These are phyloP conservation scores for Catonia carolina DNA, from an alignment of 2,888 invertebrate genomes.

Conservation along the genomic window DNA sequence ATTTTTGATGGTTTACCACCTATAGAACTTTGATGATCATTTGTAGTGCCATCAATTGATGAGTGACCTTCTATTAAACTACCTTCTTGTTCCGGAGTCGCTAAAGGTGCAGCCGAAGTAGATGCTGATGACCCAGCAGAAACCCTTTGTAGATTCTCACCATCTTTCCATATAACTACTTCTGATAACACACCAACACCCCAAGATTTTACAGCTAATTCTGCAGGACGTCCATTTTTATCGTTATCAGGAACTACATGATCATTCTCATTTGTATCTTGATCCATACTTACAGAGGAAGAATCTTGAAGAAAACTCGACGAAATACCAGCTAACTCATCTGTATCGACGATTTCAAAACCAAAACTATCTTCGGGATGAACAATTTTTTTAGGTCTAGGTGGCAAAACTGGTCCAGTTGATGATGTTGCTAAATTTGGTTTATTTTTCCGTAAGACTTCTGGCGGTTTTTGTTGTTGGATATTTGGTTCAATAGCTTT, in stretches of 20 bases:
- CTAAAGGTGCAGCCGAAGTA: slow-evolving; percentile 47
- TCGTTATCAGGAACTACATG: neutral
- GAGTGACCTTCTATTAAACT: slow-evolving; percentile 24
- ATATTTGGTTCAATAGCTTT: slow-evolving; percentile 44
- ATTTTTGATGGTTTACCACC: too few species aligned
- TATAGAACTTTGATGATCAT: neutral
- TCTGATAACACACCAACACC: slow-evolving; percentile 14
- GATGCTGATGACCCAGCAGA: neutral
- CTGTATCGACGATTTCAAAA: slow-evolving; percentile 78
- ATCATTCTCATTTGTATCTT: slow-evolving; percentile 17
- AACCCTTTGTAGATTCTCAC: slow-evolving; percentile 4
- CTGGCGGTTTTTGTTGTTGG: slow-evolving; percentile 52
- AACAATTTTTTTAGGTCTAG: slow-evolving; percentile 36
- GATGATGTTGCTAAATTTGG: slow-evolving; percentile 41
- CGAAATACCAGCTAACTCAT: slow-evolving; percentile 50
- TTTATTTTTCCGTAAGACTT: slow-evolving; percentile 60
- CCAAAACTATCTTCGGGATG: slow-evolving; percentile 70
- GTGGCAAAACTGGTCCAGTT: slow-evolving; percentile 36
- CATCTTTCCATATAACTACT: slow-evolving; percentile 7
- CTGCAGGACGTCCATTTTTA: neutral
- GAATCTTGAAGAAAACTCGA: slow-evolving; percentile 26
- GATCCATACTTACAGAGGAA: slow-evolving; percentile 23
- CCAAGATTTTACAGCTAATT: slow-evolving; percentile 16
- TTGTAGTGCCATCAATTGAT: slow-evolving; percentile 22
- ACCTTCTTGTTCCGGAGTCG: slow-evolving; percentile 49